Conservation (phyloP, 2,797 vertebrate species). For the Champsocephalus gunnari region DNA sequence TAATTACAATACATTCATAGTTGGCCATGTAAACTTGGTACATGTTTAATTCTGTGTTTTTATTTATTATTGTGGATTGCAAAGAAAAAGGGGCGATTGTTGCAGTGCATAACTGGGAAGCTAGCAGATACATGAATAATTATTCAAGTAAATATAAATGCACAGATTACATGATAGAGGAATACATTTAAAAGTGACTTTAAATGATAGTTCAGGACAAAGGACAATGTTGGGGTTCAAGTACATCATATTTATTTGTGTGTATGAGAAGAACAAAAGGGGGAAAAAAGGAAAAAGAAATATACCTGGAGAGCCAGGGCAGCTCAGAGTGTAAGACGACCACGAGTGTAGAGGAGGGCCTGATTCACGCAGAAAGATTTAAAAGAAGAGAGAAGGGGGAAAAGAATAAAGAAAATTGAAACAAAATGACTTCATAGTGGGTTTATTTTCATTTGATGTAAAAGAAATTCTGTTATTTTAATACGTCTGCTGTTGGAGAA, state of each 20-base stretch:
- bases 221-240: background rate
- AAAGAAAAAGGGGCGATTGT: background rate
- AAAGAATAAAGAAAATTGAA: conserved; percentile 7
- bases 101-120: background rate
- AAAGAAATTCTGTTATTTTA: background rate
- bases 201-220: background rate
- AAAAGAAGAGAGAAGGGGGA: conserved; percentile 1
- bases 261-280: background rate
- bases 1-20: background rate
- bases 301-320: conserved; percentile 83
- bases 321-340: conserved; percentile 84
- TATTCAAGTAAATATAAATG: background rate
- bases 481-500: background rate
- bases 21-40: background rate
- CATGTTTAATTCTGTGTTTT: background rate
- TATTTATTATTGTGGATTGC: background rate
- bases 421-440: conserved; percentile 4
- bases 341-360: conserved; percentile 82
- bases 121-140: background rate
- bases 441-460: background rate
- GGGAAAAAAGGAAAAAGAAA: conserved; percentile 24
- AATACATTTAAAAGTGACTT: background rate
- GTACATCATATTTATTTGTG: background rate
- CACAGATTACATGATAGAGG: background rate
- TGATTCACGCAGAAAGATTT: conserved; percentile 59